Base-by-base conservation (phyloP, 1,140 invertebrate species). In the Myzus persicae region DNA sequence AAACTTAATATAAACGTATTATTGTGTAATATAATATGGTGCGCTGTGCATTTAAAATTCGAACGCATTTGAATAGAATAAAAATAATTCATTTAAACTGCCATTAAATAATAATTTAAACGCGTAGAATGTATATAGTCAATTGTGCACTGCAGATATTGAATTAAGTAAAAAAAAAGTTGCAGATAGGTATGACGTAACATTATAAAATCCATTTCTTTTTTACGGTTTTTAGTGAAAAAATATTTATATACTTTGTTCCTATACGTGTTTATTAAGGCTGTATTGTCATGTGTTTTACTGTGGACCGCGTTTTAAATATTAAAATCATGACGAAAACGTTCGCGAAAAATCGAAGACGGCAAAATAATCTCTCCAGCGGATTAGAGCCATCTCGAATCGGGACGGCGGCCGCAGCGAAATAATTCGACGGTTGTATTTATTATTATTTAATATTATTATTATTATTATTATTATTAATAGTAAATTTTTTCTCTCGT, bases 341-440 rank as follows among this genome's bases (percentile, higher is more conserved):
- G 26, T 85, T 7, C 26, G 6, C 6, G 1, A 44, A 85, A 85
- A 44, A 44, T 44, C 84, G 42, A 85, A n/a, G 42, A 5, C 44
- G n/a, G 31, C 1, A 87, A 46, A 87, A 87, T 82, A 40, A 82
- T 87, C 1, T 46, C 8, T 46, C 42, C 18, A 0, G 44, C 85
- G 44, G 44, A 88, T 88, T 88, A 88, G 31, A 87, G 14, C 22
- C 42, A n/a, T 87, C 42, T 44, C 11, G 8, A 84, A 84, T 85
- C 84, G 14, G 42, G 26, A 26, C 82, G 24, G 40, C 42, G 1
- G 44, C 44, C 48, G n/a, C 8, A 51, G 44, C 22, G 36, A n/a
- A 89, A 89, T 89, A 54, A 89, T 54, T 54, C 36, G 22, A 26
- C 40, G 51, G 51, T 90, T 90, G 67, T 90, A 90, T 90, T 90